phyloP scores from a whole-genome alignment of 2,113 vertebrate genomes.

The Alosa alosa region DNA sequence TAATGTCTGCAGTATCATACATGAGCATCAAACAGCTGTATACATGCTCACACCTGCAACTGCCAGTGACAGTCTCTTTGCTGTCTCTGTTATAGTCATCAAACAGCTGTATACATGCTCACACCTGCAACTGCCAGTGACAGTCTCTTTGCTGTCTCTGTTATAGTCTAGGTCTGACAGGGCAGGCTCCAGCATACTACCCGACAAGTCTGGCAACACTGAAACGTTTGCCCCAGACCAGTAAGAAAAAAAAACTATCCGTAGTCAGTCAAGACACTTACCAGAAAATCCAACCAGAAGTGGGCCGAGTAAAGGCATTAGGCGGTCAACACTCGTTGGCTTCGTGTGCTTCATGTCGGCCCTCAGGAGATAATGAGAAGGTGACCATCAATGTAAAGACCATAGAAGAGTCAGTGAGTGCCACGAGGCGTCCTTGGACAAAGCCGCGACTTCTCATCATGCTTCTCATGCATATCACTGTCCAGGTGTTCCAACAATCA shows the following conservation, averaged over 20 bases:
- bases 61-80: background rate
- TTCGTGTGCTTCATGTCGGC: background rate
- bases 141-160: background rate
- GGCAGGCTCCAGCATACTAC: background rate
- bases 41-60: constrained; percentile 33
- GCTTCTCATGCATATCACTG: no score
- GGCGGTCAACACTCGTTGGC: background rate
- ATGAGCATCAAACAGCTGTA: constrained; percentile 31
- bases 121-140: constrained; percentile 26
- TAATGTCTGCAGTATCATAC: constrained; percentile 26
- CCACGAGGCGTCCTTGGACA: background rate
- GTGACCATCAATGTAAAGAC: background rate
- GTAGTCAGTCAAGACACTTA: background rate
- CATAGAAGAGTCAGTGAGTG: background rate
- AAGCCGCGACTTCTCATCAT: no score
- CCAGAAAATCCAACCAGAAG: background rate
- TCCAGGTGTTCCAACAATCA: no score
- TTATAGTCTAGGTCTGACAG: constrained; percentile 20
- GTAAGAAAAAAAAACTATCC: background rate
- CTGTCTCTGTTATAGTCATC: constrained; percentile 19
- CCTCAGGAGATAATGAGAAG: background rate
- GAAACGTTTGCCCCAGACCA: constrained; percentile 20
- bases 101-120: constrained; percentile 28
- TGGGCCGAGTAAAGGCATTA: background rate
- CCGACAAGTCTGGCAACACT: background rate